Evolutionary conservation across 1,140 invertebrate genomes (phyloP).

Genomic region (Trichonephila clavata): DNA sequence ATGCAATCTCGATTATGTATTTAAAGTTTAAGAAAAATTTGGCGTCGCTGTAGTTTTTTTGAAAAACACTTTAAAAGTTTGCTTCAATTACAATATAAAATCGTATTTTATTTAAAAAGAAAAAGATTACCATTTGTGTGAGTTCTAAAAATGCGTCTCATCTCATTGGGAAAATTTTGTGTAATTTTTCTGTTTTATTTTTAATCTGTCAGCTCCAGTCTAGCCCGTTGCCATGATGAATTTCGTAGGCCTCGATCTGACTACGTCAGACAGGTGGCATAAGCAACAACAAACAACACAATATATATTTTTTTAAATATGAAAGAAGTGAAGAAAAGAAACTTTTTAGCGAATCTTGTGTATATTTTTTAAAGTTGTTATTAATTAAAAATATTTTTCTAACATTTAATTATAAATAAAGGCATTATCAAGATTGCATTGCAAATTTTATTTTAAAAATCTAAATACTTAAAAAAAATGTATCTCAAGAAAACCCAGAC

Average conservation of each 20-base stretch:
- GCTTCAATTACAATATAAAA: background rate
- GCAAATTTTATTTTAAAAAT: background rate
- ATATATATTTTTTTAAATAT: too few relatives aligned
- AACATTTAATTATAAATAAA: background rate
- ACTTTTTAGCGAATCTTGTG: too few relatives aligned
- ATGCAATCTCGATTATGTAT: background rate
- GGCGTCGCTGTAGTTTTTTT: background rate
- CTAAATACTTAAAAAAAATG: background rate
- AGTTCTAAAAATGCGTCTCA: too few relatives aligned
- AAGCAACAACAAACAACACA: too few relatives aligned
- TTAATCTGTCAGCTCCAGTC: too few relatives aligned
- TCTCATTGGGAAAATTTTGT: too few relatives aligned
- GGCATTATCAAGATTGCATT: background rate
- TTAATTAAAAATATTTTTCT: background rate
- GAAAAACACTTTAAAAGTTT: background rate
- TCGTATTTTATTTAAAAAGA: background rate
- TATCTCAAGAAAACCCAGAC: slow-evolving; percentile 8
- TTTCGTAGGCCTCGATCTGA: too few relatives aligned
- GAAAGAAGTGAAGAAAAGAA: too few relatives aligned
- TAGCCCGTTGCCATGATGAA: too few relatives aligned
- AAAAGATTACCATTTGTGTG: too few relatives aligned
- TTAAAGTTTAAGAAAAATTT: background rate
- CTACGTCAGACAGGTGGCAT: too few relatives aligned
- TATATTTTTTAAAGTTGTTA: background rate
- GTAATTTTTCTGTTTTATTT: too few relatives aligned